Base-by-base conservation (phyloP, 2,113 vertebrate species). In the Tragelaphus scriptus region DNA sequence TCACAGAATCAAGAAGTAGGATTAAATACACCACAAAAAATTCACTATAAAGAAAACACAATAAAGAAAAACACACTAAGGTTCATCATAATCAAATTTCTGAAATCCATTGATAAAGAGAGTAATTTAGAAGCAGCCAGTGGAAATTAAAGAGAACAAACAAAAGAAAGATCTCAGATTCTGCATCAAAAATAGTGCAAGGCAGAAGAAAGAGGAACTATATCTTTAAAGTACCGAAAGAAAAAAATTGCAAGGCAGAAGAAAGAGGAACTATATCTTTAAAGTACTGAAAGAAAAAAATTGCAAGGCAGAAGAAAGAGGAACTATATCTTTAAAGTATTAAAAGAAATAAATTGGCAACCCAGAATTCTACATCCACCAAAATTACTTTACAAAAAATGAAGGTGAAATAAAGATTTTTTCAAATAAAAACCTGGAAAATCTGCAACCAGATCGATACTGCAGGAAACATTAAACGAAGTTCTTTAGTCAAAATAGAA, bases 331-430 rank as follows among this genome's bases (percentile, higher is more conserved):
- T 87, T 95, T 94, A 71, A 94, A 87, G 17, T 16, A 53, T 10
- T 61, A 3, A 65, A 81, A 92, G 55, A 71, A 96, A 95, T 28
- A 59, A 56, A 7, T 2, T 75, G 26, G 82, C 55, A 92, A 30
- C 75, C 58, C 88, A 95, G 65, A 95, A 71, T 79, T 87, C 79
- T 85, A 88, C 86, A 79, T 44, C 25, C 30, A 97, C 36, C 55
- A 94, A 92, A 90, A 92, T 12, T 55, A 80, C 23, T 61, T 82
- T 77, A 81, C 9, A 91, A 63, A 63, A 95, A 97, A 59, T 28
- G 11, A 96, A 94, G 15, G 12, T 75, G 16, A 94, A 96, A 97
- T 84, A 71, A 88, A 96, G 44, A 56, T 13, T 49, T 56, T 65
- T 71, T 59, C 17, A 80, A 80, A 81, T 53, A 81, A 87, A 94